A percentile compares a stretch with the other conserved stretches of the same genome.
phyloP scores from a whole-genome alignment of 2,888 invertebrate genomes.

The Tipula unca region DNA sequence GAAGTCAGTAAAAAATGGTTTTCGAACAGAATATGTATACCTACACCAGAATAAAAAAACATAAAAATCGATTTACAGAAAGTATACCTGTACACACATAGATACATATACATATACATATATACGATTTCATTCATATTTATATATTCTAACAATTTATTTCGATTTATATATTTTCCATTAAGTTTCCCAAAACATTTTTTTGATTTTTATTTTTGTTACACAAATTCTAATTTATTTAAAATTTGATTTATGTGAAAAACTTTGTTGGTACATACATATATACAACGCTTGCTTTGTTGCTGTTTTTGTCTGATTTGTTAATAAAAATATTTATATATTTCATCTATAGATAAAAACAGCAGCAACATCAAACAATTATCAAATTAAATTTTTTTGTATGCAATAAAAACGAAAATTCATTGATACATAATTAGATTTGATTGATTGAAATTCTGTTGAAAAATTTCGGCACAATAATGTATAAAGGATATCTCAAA shows the following conservation, averaged over 20 bases:
- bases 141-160: not conserved
- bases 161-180: not conserved
- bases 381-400: too few relatives aligned
- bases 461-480: too few relatives aligned
- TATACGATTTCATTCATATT: not conserved
- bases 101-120: too few relatives aligned
- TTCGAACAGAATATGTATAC: not conserved
- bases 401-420: too few relatives aligned
- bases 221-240: not conserved
- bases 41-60: not conserved
- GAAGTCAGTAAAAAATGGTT: not conserved
- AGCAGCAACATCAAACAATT: too few relatives aligned
- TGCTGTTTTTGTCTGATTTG: not conserved
- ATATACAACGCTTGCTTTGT: not conserved
- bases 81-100: not conserved
- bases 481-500: too few relatives aligned
- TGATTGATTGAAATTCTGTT: too few relatives aligned
- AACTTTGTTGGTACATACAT: not conserved
- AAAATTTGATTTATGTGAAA: not conserved
- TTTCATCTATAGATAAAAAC: not conserved
- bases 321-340: not conserved
- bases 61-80: not conserved
- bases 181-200: not conserved
- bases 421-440: too few relatives aligned
- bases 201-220: not conserved